Evolutionary conservation across 2,888 invertebrate genomes (phyloP).

Genomic region (Oligia latruncula): DNA sequence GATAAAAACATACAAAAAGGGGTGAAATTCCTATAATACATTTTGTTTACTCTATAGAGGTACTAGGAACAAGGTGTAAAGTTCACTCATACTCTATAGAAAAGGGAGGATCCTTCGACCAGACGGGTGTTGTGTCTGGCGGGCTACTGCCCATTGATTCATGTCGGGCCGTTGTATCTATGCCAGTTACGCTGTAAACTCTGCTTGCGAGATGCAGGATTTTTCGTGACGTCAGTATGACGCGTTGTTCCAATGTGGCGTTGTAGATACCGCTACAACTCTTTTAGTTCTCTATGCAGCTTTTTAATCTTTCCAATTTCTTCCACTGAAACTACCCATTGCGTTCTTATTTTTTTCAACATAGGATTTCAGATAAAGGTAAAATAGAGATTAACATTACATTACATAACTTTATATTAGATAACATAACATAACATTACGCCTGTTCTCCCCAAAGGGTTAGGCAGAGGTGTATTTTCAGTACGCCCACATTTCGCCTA

Average conservation of each 20-base stretch:
- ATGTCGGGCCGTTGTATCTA: no score
- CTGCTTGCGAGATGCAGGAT: no score
- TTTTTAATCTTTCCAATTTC: background rate
- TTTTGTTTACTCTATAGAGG: background rate
- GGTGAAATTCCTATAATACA: background rate
- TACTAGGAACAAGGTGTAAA: no score
- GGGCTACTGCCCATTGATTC: no score
- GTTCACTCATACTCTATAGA: no score
- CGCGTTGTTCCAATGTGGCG: no score
- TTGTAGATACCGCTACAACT: background rate
- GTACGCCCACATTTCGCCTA: background rate
- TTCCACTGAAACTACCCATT: background rate
- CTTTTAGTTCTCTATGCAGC: background rate
- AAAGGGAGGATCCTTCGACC: no score
- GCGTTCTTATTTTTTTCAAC: background rate
- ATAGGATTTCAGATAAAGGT: background rate
- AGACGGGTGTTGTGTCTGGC: no score
- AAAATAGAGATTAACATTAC: background rate
- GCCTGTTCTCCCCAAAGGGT: background rate
- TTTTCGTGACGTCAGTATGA: no score
- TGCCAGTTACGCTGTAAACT: no score
- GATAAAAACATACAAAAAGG: slow-evolving; percentile 9
- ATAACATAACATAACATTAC: no score
- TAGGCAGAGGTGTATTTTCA: background rate
- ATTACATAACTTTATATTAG: no score